Evolutionary conservation across 2,113 vertebrate genomes (phyloP).

Genomic region (Xiphorhynchus elegans): DNA sequence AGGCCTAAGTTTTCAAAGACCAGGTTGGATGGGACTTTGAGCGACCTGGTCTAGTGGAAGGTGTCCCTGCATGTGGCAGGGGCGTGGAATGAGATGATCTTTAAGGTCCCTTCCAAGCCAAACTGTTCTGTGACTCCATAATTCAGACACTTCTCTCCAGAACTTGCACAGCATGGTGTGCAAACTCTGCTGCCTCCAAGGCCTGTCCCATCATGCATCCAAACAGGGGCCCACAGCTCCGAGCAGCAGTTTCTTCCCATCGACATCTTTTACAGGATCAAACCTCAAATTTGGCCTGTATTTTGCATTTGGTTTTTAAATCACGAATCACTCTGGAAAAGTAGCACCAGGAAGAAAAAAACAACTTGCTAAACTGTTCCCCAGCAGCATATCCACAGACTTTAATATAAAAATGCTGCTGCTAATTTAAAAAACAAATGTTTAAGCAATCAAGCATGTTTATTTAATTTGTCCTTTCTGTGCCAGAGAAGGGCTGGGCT

Average conservation of each 20-base stretch:
- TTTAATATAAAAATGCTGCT: conserved; percentile 55
- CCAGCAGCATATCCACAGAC: conserved; percentile 25
- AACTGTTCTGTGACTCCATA: neutral
- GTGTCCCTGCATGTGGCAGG: neutral
- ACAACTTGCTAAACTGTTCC: conserved; percentile 23
- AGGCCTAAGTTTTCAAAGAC: neutral
- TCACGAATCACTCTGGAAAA: conserved; percentile 47
- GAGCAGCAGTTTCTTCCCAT: neutral
- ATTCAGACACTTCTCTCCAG: neutral
- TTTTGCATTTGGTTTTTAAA: conserved; percentile 51
- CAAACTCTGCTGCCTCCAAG: neutral
- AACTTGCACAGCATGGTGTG: neutral
- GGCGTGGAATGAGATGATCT: neutral
- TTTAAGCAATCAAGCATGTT: conserved; percentile 57
- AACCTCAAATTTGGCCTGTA: neutral
- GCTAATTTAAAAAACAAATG: conserved; percentile 52
- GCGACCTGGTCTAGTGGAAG: no score
- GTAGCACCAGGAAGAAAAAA: conserved; percentile 18
- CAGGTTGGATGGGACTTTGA: neutral
- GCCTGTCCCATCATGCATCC: neutral
- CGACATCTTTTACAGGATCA: neutral
- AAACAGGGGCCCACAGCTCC: neutral
- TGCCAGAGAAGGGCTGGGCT: conserved; percentile 1
- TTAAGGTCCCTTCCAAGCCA: neutral
- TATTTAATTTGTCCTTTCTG: conserved; percentile 51